Conservation (phyloP, 2,113 vertebrate species). For the Coregonus clupeaformis region DNA sequence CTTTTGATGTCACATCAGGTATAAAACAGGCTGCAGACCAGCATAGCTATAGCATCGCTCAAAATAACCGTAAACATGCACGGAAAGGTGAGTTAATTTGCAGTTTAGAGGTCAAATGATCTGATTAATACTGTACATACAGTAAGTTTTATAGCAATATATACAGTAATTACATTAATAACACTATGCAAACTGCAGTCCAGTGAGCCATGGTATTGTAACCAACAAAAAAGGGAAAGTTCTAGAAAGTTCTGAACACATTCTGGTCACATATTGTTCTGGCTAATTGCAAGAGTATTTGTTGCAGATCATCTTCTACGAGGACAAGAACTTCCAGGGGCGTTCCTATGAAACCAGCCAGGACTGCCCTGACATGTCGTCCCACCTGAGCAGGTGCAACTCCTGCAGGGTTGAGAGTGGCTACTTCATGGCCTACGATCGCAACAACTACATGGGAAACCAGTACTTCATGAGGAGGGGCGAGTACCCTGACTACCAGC, state of each 20-base stretch:
- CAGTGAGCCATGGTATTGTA: no score
- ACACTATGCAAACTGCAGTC: no score
- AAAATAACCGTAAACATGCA: constrained; percentile 47
- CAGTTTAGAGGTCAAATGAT: background rate
- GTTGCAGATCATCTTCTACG: constrained; percentile 66
- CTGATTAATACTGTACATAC: background rate
- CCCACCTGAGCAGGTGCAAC: constrained; percentile 50
- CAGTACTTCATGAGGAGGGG: constrained; percentile 47
- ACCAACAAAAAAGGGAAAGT: no score
- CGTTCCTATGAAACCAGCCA: constrained; percentile 63
- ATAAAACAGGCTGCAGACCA: constrained; percentile 51
- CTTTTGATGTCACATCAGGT: constrained; percentile 52
- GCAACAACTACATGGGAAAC: constrained; percentile 28
- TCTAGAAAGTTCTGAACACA: constrained; percentile 64
- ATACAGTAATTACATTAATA: no score
- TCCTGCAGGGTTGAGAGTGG: constrained; percentile 46
- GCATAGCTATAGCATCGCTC: no score
- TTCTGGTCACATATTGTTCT: constrained; percentile 5
- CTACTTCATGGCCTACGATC: constrained; percentile 50
- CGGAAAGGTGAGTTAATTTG: no score
- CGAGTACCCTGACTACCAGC: constrained; percentile 49
- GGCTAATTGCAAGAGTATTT: background rate
- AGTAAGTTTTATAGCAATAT: background rate
- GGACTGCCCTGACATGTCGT: constrained; percentile 61
- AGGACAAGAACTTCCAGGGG: constrained; percentile 70